These are phyloP conservation scores for Drosophila paucipuncta DNA, from an alignment of 2,888 invertebrate genomes.

Conservation along the genomic window DNA sequence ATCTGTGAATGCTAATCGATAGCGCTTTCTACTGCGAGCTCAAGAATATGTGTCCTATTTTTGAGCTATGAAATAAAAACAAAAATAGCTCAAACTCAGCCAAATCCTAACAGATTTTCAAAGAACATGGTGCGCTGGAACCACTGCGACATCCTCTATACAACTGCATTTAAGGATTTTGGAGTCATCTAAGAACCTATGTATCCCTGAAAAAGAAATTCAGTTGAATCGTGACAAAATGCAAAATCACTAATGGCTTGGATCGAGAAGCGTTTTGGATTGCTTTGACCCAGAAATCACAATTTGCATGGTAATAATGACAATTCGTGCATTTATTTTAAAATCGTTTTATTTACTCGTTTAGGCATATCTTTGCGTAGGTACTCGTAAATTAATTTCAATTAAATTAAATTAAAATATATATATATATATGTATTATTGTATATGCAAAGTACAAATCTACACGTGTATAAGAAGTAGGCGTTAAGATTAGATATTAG, in stretches of 20 bases:
- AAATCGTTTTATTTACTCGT: conserved; percentile 65
- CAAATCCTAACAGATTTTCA: not conserved
- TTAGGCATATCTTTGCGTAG: conserved; percentile 56
- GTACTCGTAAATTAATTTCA: conserved; percentile 61
- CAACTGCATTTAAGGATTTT: not conserved
- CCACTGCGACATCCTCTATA: not conserved
- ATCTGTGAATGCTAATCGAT: not conserved
- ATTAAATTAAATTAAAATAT: conserved; percentile 59
- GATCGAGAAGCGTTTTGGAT: not conserved
- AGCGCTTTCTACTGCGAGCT: not conserved
- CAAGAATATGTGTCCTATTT: not conserved
- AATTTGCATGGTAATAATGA: not conserved
- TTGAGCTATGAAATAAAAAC: not conserved
- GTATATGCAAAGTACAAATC: conserved; percentile 40
- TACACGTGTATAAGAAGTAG: conserved; percentile 42
- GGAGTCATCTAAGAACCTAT: rapidly evolving
- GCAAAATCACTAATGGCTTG: not conserved
- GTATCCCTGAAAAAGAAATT: not conserved
- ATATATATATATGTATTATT: conserved; percentile 23
- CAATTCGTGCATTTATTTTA: conserved; percentile 31
- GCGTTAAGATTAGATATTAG: conserved; percentile 43
- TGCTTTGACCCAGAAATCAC: not conserved
- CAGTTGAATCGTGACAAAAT: not conserved
- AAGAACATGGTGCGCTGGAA: not conserved
- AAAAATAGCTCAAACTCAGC: not conserved